These are phyloP conservation scores for Mesocentrotus franciscanus DNA, from an alignment of 53 echinoderm and acorn worm species.

Conservation along the genomic window DNA sequence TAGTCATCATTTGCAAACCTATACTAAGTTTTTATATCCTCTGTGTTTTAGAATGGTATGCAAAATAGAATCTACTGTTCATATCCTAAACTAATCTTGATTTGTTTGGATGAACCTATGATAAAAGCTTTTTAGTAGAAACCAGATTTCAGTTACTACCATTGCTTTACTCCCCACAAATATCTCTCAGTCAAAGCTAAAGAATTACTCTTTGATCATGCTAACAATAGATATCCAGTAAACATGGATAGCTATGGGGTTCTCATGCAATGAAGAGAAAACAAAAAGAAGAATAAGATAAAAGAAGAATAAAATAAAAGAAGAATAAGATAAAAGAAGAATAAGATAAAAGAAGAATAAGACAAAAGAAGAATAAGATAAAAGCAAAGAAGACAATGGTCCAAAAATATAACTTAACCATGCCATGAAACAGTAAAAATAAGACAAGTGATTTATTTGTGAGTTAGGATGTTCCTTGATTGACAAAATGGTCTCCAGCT, in stretches of 20 bases:
- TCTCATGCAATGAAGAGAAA: neutral
- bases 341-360: neutral
- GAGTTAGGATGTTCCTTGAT: conserved; percentile 41
- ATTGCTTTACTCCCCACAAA: neutral
- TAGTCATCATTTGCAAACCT: too few relatives aligned
- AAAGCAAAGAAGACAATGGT: neutral
- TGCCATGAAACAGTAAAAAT: neutral
- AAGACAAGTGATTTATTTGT: conserved; percentile 29
- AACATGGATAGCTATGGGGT: neutral
- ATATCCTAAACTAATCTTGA: neutral
- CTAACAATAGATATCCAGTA: neutral
- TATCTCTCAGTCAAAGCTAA: neutral
- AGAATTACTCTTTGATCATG: neutral
- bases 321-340: neutral
- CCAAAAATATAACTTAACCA: neutral
- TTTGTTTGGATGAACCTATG: neutral
- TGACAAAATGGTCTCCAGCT: conserved; percentile 38
- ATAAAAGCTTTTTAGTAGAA: neutral
- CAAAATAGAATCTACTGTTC: too few relatives aligned
- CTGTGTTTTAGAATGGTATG: too few relatives aligned
- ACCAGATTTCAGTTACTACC: neutral
- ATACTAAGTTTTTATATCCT: too few relatives aligned
- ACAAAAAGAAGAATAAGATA: too few relatives aligned
- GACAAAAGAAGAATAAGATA: neutral
- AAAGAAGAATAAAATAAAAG: neutral